Percentiles rank a stretch among this genome's conserved stretches.
phyloP scores from a whole-genome alignment of 2,797 vertebrate species.

The Ctenosaura bakeri region DNA sequence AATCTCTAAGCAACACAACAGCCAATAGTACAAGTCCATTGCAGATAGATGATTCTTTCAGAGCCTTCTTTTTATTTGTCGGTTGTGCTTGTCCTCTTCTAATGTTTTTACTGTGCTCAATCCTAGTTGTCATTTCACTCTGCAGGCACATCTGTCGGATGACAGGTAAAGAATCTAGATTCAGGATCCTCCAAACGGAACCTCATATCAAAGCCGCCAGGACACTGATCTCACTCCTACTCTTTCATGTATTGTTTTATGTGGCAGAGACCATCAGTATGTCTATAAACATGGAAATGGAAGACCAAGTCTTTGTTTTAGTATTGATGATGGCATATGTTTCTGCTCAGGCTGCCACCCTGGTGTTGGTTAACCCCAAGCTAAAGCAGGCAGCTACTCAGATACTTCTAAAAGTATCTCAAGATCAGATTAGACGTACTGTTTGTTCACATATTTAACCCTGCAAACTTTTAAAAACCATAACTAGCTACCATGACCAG shows the following conservation, averaged over 20 bases:
- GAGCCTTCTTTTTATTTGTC: not conserved
- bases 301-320: fast-evolving
- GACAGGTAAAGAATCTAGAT: not conserved
- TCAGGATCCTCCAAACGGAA: not conserved
- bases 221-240: not conserved
- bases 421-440: not conserved
- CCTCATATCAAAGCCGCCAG: slow-evolving; percentile 2
- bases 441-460: not conserved
- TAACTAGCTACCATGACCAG: not conserved
- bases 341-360: slow-evolving; percentile 8
- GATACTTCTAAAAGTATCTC: not conserved
- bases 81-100: not conserved
- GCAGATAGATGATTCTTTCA: no score
- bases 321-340: not conserved
- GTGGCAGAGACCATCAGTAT: not conserved
- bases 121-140: not conserved
- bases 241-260: not conserved
- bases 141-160: not conserved
- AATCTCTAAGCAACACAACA: not conserved
- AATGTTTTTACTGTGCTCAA: not conserved
- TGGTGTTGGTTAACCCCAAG: slow-evolving; percentile 9
- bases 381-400: not conserved
- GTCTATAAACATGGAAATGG: not conserved
- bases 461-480: not conserved
- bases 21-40: no score